phyloP scores from a whole-genome alignment of 2,113 vertebrate species.

The Prionailurus bengalensis region DNA sequence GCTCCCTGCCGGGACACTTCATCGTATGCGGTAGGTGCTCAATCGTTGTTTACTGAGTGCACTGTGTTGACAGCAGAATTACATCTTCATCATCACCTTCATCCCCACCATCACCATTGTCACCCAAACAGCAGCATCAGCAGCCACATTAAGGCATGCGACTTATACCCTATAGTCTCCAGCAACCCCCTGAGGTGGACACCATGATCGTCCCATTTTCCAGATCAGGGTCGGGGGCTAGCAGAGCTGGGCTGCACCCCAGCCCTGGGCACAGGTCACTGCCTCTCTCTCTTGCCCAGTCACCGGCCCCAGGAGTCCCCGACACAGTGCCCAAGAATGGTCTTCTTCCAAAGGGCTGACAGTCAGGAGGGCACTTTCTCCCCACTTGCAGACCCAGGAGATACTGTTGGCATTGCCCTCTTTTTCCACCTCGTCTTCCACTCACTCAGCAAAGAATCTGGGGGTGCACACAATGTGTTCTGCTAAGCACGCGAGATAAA shows the following conservation, averaged over 20 bases:
- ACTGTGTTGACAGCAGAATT: background rate
- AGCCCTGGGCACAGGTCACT: background rate
- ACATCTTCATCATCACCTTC: fast-evolving
- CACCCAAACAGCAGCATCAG: too few relatives aligned
- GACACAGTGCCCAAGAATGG: too few relatives aligned
- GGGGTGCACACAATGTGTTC: background rate
- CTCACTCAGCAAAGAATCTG: background rate
- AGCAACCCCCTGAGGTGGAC: background rate
- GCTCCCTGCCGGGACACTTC: background rate
- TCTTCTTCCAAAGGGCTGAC: background rate
- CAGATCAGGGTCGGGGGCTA: background rate
- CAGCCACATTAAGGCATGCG: background rate
- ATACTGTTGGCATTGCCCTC: background rate
- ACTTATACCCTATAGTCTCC: fast-evolving
- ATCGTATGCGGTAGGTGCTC: background rate
- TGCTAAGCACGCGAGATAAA: background rate
- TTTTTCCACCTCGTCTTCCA: background rate
- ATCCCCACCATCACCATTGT: background rate
- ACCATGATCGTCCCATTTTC: background rate
- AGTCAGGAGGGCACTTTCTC: background rate
- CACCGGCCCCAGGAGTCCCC: background rate
- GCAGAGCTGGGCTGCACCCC: background rate
- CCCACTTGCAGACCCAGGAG: background rate
- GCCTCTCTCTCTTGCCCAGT: background rate
- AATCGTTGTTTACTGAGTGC: background rate